Evolutionary conservation across 2,113 vertebrate genomes (phyloP).

Genomic region (Myiozetetes cayanensis): DNA sequence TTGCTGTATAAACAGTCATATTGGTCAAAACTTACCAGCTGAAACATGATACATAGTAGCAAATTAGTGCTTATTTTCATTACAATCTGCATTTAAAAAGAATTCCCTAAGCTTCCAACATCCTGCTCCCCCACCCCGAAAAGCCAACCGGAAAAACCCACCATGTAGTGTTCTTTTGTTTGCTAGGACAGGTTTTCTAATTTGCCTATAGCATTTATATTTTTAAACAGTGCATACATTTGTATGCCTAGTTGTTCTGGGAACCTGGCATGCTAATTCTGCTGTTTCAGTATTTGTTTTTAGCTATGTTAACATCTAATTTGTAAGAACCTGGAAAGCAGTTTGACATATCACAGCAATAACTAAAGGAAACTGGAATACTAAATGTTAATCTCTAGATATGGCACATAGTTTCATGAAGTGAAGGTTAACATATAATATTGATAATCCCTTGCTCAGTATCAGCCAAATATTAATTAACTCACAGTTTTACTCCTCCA

Average conservation of each 20-base stretch:
- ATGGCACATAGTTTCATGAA: neutral
- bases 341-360: neutral
- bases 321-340: slow-evolving; percentile 6
- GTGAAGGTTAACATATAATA: neutral
- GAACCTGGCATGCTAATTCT: slow-evolving; percentile 1
- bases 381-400: neutral
- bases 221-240: neutral
- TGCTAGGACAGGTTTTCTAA: neutral
- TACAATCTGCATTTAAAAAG: neutral
- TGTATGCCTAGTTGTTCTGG: neutral
- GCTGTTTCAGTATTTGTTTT: slow-evolving; percentile 3
- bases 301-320: neutral
- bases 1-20: neutral
- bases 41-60: neutral
- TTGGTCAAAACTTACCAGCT: neutral
- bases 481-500: neutral
- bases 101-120: neutral
- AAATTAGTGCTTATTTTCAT: neutral
- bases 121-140: neutral
- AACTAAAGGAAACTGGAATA: neutral
- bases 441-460: neutral
- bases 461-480: neutral
- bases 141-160: neutral
- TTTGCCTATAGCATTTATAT: neutral
- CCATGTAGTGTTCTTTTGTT: neutral